A percentile compares a stretch with the other conserved stretches of the same genome.
Conservation (phyloP, 2,797 vertebrate genomes). For the Hephaestus fuliginosus region DNA sequence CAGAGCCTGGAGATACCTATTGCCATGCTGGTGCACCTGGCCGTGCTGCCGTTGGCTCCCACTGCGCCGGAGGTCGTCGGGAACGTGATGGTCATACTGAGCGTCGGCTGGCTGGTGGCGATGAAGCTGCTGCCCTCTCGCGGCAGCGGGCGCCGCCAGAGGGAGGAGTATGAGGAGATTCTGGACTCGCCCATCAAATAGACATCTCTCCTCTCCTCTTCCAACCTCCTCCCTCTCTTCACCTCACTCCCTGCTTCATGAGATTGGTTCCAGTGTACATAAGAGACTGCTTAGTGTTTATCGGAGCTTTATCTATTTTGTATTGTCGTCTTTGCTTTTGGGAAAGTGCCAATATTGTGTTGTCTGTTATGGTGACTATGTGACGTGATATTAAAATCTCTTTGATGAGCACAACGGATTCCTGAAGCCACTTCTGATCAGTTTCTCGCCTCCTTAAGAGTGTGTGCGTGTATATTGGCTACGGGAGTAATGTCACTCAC, state of each 20-base stretch:
- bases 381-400: constrained; percentile 81
- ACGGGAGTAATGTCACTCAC: constrained; percentile 49
- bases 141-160: constrained; percentile 86
- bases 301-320: constrained; percentile 83
- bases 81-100: constrained; percentile 90
- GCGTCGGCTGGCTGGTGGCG: constrained; percentile 91
- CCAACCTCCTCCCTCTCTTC: not conserved
- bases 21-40: constrained; percentile 92
- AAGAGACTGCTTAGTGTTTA: constrained; percentile 79
- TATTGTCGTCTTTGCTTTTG: constrained; percentile 78
- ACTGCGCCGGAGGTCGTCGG: constrained; percentile 91
- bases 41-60: constrained; percentile 89
- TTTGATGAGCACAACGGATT: constrained; percentile 55
- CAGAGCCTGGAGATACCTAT: constrained; percentile 96
- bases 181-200: constrained; percentile 96
- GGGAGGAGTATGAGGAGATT: constrained; percentile 95
- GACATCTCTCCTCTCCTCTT: constrained; percentile 50
- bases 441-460: constrained; percentile 1
- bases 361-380: constrained; percentile 77
- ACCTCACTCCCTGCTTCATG: constrained; percentile 14
- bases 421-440: constrained; percentile 45
- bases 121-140: constrained; percentile 90
- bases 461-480: constrained; percentile 6
- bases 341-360: constrained; percentile 83
- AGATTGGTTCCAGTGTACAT: constrained; percentile 61